Percentiles rank a stretch among this genome's conserved stretches.
Evolutionary conservation across 2,888 invertebrate genomes (phyloP).

Genomic region (Ormia ochracea): DNA sequence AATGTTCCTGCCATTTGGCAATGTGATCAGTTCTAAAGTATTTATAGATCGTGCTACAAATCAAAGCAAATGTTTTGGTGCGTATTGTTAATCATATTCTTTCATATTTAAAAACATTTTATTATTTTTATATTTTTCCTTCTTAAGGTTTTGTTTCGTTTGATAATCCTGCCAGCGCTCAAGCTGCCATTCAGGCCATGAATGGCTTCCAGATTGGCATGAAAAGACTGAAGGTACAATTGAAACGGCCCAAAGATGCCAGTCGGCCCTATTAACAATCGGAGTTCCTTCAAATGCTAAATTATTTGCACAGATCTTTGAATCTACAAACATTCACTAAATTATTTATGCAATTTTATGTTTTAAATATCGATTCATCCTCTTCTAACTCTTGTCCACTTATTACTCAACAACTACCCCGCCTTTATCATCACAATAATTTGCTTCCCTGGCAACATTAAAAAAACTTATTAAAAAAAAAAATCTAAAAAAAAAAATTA

Average conservation of each 20-base stretch:
- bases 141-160: slow-evolving; percentile 97
- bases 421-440: slow-evolving; percentile 61
- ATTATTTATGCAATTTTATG: slow-evolving; percentile 61
- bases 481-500: slow-evolving; percentile 54
- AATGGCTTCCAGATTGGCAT: slow-evolving; percentile 99
- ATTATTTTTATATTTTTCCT: background rate
- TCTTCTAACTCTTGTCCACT: slow-evolving; percentile 34
- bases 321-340: slow-evolving; percentile 60
- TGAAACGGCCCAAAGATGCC: slow-evolving; percentile 99
- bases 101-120: background rate
- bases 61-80: slow-evolving; percentile 99
- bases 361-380: slow-evolving; percentile 60
- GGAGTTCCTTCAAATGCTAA: slow-evolving; percentile 76
- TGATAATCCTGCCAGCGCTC: slow-evolving; percentile 98
- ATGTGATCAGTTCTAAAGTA: slow-evolving; percentile 99
- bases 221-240: slow-evolving; percentile 99
- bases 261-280: slow-evolving; percentile 97
- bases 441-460: slow-evolving; percentile 62
- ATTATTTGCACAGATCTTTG: slow-evolving; percentile 65
- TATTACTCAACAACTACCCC: slow-evolving; percentile 53
- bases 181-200: slow-evolving; percentile 99
- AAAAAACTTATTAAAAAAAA: slow-evolving; percentile 38
- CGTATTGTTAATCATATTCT: slow-evolving; percentile 74
- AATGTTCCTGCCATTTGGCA: slow-evolving; percentile 99
- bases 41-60: slow-evolving; percentile 99